phyloP scores from a whole-genome alignment of 2,888 invertebrate species.

The Cynaeus angustus region DNA sequence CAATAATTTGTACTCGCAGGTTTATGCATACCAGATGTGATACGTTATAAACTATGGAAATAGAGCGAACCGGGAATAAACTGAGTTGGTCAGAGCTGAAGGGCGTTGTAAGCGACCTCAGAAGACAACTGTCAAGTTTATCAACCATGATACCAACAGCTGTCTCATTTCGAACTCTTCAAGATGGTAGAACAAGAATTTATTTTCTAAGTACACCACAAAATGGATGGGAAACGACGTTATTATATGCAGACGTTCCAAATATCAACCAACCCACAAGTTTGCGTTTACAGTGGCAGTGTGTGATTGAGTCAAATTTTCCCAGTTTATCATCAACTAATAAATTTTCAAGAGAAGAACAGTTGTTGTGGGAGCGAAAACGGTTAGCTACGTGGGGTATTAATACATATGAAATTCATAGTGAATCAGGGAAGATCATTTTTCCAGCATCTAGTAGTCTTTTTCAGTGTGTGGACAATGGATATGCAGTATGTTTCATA shows the following conservation, averaged over 20 bases:
- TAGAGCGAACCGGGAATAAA: slow-evolving; percentile 62
- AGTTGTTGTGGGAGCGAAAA: slow-evolving; percentile 92
- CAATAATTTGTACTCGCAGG: not conserved
- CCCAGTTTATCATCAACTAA: slow-evolving; percentile 76
- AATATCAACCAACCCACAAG: slow-evolving; percentile 74
- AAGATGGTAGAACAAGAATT: slow-evolving; percentile 87
- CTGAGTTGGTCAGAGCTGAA: slow-evolving; percentile 86
- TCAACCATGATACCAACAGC: slow-evolving; percentile 89
- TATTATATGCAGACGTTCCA: slow-evolving; percentile 89
- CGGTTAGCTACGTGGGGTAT: slow-evolving; percentile 95
- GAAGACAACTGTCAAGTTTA: slow-evolving; percentile 84
- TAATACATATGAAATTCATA: slow-evolving; percentile 92
- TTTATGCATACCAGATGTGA: slow-evolving; percentile 57
- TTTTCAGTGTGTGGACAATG: slow-evolving; percentile 88
- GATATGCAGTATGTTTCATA: slow-evolving; percentile 75
- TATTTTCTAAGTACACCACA: slow-evolving; percentile 93
- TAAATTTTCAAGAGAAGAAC: slow-evolving; percentile 89
- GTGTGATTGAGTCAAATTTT: slow-evolving; percentile 85
- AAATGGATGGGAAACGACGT: slow-evolving; percentile 92
- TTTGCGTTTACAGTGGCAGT: slow-evolving; percentile 82
- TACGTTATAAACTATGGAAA: slow-evolving; percentile 56
- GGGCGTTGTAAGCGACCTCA: slow-evolving; percentile 85
- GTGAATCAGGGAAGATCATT: slow-evolving; percentile 86
- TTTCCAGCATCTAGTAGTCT: slow-evolving; percentile 93
- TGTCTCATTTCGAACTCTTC: slow-evolving; percentile 85